These are phyloP conservation scores for Erythrocebus patas DNA, from an alignment of 2,113 vertebrate species.

Conservation along the genomic window DNA sequence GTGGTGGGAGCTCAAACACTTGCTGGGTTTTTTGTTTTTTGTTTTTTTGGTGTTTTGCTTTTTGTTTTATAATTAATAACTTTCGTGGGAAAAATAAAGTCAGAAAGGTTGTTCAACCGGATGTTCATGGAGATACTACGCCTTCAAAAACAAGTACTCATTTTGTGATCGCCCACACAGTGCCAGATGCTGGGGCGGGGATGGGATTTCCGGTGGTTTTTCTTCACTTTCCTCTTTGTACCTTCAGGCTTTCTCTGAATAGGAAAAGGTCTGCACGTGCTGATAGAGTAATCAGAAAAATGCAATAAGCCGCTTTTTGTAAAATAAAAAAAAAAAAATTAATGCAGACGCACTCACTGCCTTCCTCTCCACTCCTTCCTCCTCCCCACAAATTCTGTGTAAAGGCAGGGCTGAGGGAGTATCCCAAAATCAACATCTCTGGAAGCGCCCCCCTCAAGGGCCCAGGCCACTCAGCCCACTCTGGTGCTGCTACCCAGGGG, in stretches of 20 bases:
- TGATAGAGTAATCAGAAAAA: background rate
- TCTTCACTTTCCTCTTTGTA: slow-evolving; percentile 24
- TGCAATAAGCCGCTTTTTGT: background rate
- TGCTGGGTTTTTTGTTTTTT: background rate
- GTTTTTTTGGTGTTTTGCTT: background rate
- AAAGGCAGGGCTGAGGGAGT: background rate
- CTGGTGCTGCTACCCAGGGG: background rate
- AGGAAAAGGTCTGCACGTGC: background rate
- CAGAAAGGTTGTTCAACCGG: slow-evolving; percentile 43
- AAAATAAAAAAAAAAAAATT: background rate
- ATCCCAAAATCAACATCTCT: background rate
- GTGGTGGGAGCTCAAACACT: background rate
- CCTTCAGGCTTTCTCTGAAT: slow-evolving; percentile 39
- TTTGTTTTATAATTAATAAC: background rate
- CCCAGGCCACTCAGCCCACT: rapidly evolving
- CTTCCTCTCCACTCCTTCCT: rapidly evolving
- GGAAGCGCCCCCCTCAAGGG: no score
- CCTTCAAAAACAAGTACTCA: slow-evolving; percentile 14
- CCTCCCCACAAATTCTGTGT: background rate
- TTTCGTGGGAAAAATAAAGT: slow-evolving; percentile 51
- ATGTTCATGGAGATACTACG: background rate
- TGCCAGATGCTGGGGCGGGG: background rate
- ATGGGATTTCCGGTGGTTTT: slow-evolving; percentile 56
- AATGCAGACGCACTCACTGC: background rate
- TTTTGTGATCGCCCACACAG: background rate